These are phyloP conservation scores for Julus scandinavius DNA, from an alignment of 2,888 invertebrate species.

Conservation along the genomic window DNA sequence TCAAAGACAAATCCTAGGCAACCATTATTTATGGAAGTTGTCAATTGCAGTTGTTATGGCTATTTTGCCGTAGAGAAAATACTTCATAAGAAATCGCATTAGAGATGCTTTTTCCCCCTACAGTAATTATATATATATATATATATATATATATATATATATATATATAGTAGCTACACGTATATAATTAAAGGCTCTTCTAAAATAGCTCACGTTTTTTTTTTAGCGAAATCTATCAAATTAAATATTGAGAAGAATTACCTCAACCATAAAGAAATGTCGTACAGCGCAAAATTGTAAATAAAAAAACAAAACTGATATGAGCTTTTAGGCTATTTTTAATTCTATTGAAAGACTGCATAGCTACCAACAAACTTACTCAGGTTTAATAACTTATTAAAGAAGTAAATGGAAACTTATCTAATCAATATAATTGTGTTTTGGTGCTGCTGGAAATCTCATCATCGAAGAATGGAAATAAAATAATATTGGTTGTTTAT, in stretches of 20 bases:
- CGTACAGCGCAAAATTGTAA: not conserved
- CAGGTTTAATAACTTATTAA: not conserved
- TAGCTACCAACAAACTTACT: not conserved
- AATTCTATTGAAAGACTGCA: not conserved
- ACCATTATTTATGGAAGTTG: conserved; percentile 46
- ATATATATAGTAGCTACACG: not conserved
- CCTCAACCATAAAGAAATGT: conserved; percentile 12
- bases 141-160: not conserved
- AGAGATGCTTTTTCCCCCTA: not conserved
- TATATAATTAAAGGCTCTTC: conserved; percentile 19
- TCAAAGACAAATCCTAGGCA: conserved; percentile 46
- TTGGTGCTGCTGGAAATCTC: not conserved
- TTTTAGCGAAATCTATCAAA: conserved; percentile 17
- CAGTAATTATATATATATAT: not conserved
- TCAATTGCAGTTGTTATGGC: conserved; percentile 45
- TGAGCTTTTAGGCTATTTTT: not conserved
- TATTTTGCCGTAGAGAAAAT: conserved; percentile 19
- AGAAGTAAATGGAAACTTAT: not conserved
- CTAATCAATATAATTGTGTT: not conserved
- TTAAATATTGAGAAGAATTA: not conserved
- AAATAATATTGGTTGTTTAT: no score
- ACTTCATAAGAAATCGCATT: conserved; percentile 4
- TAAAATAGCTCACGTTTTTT: not conserved
- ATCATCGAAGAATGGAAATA: no score
- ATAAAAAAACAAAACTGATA: not conserved